phyloP scores from a whole-genome alignment of 92 coral and sea anemone species.

The Galaxea fascicularis region DNA sequence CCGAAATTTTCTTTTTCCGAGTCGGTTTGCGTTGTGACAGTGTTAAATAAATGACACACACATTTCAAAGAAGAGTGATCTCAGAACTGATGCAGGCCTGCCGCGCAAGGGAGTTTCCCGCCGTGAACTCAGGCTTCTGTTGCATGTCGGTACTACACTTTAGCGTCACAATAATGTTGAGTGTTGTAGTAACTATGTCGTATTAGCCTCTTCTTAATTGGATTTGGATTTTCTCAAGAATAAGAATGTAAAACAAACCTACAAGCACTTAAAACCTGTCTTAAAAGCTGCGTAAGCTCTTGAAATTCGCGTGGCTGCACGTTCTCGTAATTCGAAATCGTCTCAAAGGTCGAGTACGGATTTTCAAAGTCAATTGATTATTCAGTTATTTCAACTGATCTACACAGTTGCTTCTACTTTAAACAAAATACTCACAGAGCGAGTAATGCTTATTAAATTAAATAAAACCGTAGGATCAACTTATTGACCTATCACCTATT shows the following conservation, averaged over 20 bases:
- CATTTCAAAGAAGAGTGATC: too few species aligned
- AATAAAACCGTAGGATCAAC: too few species aligned
- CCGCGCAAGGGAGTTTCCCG: too few species aligned
- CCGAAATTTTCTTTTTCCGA: too few species aligned
- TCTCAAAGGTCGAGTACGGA: not conserved
- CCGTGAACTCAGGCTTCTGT: too few species aligned
- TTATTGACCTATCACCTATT: not conserved
- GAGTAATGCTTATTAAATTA: not conserved
- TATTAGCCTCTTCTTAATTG: not conserved
- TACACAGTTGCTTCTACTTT: too few species aligned
- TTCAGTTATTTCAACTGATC: not conserved
- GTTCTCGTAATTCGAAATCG: not conserved
- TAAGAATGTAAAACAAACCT: not conserved
- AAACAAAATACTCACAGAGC: not conserved
- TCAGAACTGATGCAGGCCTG: too few species aligned
- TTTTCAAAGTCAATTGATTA: not conserved
- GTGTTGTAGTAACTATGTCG: not conserved
- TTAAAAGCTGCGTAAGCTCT: not conserved
- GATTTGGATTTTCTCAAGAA: constrained; percentile 3
- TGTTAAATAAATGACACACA: too few species aligned
- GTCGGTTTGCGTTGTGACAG: too few species aligned
- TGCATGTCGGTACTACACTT: not conserved
- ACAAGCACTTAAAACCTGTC: not conserved
- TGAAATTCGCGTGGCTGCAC: not conserved
- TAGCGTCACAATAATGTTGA: not conserved